Percentiles rank a stretch among this genome's conserved stretches.
Conservation (phyloP, 2,113 vertebrate species). For the Blennius ocellaris region DNA sequence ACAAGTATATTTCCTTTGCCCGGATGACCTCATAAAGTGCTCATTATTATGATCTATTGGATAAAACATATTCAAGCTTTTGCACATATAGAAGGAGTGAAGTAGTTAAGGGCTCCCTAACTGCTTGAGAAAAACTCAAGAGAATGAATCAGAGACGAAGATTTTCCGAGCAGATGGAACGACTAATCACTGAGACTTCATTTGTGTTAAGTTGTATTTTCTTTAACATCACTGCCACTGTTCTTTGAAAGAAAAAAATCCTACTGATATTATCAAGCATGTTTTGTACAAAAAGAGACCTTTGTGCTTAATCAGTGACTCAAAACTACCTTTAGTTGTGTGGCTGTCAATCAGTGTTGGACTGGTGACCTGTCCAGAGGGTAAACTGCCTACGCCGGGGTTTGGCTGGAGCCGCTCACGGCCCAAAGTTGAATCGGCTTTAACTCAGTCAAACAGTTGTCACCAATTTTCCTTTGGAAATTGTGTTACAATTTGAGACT, state of each 20-base stretch:
- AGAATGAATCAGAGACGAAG: not conserved
- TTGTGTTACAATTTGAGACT: not conserved
- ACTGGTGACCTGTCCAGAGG: no score
- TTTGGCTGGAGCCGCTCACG: no score
- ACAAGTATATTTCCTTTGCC: not conserved
- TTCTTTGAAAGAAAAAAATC: no score
- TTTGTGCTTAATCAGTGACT: no score
- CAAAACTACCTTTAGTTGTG: no score
- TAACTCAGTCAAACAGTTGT: not conserved
- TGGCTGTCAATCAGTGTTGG: no score
- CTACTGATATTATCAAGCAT: no score
- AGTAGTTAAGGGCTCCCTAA: not conserved
- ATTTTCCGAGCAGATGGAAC: not conserved
- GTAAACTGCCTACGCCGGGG: no score
- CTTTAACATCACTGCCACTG: no score
- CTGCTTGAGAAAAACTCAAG: not conserved
- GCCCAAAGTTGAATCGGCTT: not conserved
- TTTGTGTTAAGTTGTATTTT: no score
- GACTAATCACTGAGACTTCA: no score
- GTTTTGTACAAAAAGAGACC: no score
- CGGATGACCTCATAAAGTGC: not conserved
- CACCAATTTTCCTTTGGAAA: not conserved
- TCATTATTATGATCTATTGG: conserved; percentile 6
- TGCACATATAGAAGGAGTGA: not conserved
- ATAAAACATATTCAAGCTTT: not conserved